These are phyloP conservation scores for Pseudanteris insignis DNA, from an alignment of 2,888 invertebrate genomes.

Conservation along the genomic window DNA sequence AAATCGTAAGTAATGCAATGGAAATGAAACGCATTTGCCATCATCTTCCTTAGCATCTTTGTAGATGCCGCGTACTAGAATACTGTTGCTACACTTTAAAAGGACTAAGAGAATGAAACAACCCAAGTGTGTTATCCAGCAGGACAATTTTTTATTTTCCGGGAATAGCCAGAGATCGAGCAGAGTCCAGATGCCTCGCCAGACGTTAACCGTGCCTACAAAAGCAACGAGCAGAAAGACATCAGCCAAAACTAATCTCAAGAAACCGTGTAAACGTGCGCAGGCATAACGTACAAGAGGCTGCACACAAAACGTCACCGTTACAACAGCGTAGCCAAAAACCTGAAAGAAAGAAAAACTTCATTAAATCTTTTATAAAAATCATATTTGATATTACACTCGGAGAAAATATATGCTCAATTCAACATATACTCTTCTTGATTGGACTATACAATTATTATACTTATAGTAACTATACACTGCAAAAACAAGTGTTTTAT, in stretches of 20 bases:
- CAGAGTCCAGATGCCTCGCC: constrained; percentile 87
- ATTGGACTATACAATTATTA: too few species aligned
- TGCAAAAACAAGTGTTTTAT: too few species aligned
- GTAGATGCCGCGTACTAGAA: constrained; percentile 86
- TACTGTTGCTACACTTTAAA: constrained; percentile 86
- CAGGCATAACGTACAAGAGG: constrained; percentile 78
- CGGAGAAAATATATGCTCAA: too few species aligned
- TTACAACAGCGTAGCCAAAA: constrained; percentile 79
- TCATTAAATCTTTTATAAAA: constrained; percentile 1
- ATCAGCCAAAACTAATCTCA: constrained; percentile 78
- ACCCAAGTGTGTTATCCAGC: constrained; percentile 81
- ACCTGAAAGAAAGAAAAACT: constrained; percentile 69
- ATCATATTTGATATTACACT: neutral
- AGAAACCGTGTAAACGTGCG: constrained; percentile 73
- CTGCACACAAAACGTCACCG: constrained; percentile 79
- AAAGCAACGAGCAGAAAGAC: constrained; percentile 80
- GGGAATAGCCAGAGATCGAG: constrained; percentile 78
- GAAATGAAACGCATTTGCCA: constrained; percentile 84
- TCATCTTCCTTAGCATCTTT: constrained; percentile 87
- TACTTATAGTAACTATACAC: too few species aligned
- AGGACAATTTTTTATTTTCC: constrained; percentile 79
- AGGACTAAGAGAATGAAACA: constrained; percentile 79
- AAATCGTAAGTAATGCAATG: constrained; percentile 82
- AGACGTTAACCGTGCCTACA: constrained; percentile 85
- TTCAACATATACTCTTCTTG: too few species aligned